phyloP scores from a whole-genome alignment of 2,797 vertebrate genomes.

The Rhodeus uyekii region DNA sequence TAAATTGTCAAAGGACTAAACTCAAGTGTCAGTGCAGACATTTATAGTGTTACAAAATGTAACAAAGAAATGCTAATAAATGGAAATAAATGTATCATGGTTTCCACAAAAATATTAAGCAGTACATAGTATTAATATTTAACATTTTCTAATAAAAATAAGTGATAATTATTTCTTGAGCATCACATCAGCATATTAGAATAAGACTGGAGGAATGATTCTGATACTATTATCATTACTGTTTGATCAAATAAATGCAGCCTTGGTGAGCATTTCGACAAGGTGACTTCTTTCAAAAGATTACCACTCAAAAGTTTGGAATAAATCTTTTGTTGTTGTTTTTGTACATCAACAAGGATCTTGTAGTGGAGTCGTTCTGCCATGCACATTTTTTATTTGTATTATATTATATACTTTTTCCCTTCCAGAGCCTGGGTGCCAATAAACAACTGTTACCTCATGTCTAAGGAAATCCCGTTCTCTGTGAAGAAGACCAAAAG shows the following conservation, averaged over 20 bases:
- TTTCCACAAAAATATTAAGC: background rate
- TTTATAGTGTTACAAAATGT: background rate
- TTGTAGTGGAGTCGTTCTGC: background rate
- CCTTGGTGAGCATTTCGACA: background rate
- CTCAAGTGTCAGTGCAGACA: background rate
- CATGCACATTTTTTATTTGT: background rate
- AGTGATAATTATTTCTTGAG: background rate
- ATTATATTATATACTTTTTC: background rate
- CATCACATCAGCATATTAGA: background rate
- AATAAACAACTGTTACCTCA: constrained; percentile 99
- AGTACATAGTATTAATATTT: background rate
- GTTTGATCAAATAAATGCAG: background rate
- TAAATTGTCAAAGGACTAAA: too few relatives aligned
- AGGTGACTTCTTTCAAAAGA: background rate
- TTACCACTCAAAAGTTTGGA: too few relatives aligned
- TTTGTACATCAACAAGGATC: background rate
- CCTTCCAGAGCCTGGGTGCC: constrained; percentile 93
- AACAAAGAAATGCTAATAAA: background rate
- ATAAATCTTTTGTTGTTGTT: too few relatives aligned
- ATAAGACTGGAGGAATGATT: background rate
- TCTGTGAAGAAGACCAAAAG: constrained; percentile 99
- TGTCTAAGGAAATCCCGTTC: constrained; percentile 99
- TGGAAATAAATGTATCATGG: background rate
- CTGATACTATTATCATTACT: background rate
- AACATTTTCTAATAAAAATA: background rate